These are phyloP conservation scores for Meteorus colon DNA, from an alignment of 2,888 invertebrate genomes.

Conservation along the genomic window DNA sequence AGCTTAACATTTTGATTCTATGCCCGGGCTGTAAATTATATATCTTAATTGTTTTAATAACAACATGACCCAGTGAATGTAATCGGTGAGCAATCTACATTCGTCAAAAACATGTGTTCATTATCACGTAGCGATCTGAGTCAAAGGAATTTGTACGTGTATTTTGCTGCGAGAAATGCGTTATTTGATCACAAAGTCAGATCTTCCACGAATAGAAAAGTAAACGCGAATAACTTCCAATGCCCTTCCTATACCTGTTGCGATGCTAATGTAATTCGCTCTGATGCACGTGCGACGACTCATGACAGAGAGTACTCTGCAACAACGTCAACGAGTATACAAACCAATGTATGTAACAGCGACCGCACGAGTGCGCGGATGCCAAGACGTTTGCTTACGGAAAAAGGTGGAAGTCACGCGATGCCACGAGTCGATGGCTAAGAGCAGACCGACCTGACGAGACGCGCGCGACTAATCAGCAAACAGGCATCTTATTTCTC, in stretches of 20 bases:
- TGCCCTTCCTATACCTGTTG: neutral
- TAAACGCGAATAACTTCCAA: neutral
- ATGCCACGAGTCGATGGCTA: slow-evolving; percentile 33
- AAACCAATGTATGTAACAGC: slow-evolving; percentile 5
- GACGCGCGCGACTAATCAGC: slow-evolving; percentile 15
- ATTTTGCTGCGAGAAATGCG: neutral
- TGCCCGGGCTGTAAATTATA: neutral
- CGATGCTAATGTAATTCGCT: neutral
- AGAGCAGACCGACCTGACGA: neutral
- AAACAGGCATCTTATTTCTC: slow-evolving; percentile 17
- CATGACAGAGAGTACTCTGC: neutral
- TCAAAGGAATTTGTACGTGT: slow-evolving; percentile 9
- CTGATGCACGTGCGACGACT: slow-evolving; percentile 4
- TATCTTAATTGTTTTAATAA: slow-evolving; percentile 37
- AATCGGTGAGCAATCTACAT: slow-evolving; percentile 40
- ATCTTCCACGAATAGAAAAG: slow-evolving; percentile 23
- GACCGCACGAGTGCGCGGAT: slow-evolving; percentile 30
- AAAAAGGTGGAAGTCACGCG: slow-evolving; percentile 31
- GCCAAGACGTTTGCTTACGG: slow-evolving; percentile 16
- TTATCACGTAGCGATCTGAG: slow-evolving; percentile 34
- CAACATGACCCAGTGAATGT: slow-evolving; percentile 20
- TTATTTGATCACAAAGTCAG: slow-evolving; percentile 29
- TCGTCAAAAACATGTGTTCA: slow-evolving; percentile 32
- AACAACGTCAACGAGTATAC: neutral
- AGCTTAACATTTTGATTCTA: neutral